phyloP scores from a whole-genome alignment of 2,113 vertebrate species.

The Cyanocitta stelleri region DNA sequence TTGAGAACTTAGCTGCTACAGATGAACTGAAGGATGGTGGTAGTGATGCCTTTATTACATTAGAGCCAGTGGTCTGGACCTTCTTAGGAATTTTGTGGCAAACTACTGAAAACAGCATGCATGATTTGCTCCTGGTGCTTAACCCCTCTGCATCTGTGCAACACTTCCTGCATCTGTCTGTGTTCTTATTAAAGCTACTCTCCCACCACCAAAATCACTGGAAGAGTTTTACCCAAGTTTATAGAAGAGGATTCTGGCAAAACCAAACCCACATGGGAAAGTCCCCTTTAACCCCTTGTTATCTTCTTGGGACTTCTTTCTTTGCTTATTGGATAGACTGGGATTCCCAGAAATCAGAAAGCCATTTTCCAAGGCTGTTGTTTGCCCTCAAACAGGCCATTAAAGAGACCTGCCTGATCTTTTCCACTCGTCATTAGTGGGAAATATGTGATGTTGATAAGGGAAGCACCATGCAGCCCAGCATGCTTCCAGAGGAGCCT shows the following conservation, averaged over 20 bases:
- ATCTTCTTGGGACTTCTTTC: not conserved
- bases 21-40: not conserved
- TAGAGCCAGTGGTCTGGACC: not conserved
- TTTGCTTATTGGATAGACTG: not conserved
- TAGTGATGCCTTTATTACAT: not conserved
- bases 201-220: not conserved
- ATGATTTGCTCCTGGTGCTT: accelerated
- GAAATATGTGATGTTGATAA: not conserved
- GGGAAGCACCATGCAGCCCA: not conserved
- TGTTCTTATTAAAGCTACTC: not conserved
- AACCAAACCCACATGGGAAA: not conserved
- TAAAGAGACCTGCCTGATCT: not conserved
- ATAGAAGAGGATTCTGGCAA: not conserved
- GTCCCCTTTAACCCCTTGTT: not conserved
- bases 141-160: not conserved
- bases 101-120: not conserved
- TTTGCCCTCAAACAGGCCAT: not conserved
- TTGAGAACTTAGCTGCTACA: not conserved
- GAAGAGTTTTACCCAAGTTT: not conserved
- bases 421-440: not conserved
- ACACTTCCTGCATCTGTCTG: not conserved
- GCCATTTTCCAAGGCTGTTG: not conserved
- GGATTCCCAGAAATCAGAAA: not conserved
- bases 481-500: not conserved
- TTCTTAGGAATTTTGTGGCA: not conserved